Conservation (phyloP, 2,888 invertebrate species). For the Erynnis tages region DNA sequence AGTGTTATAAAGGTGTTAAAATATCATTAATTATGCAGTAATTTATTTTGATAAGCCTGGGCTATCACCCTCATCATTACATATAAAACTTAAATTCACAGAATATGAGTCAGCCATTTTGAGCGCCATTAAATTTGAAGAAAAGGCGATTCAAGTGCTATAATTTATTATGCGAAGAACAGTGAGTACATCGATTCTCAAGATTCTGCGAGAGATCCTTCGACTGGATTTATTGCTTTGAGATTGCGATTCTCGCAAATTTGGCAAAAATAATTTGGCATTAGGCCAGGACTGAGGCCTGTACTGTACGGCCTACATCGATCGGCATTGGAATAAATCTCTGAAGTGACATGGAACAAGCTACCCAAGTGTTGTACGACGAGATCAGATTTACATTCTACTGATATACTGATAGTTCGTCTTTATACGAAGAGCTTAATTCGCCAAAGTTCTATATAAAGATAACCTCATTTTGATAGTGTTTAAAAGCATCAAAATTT, state of each 20-base stretch:
- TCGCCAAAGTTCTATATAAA: too few relatives aligned
- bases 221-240: constrained; percentile 50
- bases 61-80: too few relatives aligned
- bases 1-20: too few relatives aligned
- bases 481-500: too few relatives aligned
- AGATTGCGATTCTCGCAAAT: constrained; percentile 48
- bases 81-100: too few relatives aligned
- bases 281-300: constrained; percentile 44
- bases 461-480: too few relatives aligned
- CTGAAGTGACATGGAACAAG: constrained; percentile 11
- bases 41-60: too few relatives aligned
- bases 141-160: neutral
- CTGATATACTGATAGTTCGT: too few relatives aligned
- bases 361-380: neutral
- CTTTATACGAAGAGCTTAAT: too few relatives aligned
- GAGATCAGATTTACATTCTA: constrained; percentile 10
- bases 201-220: constrained; percentile 43
- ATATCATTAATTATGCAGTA: too few relatives aligned
- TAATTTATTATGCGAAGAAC: constrained; percentile 12
- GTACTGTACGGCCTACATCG: constrained; percentile 31
- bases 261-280: constrained; percentile 64
- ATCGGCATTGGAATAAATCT: constrained; percentile 33
- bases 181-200: constrained; percentile 31
- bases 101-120: neutral
- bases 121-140: constrained; percentile 1